A percentile compares a stretch with the other conserved stretches of the same genome.
These are phyloP conservation scores for Hydropsyche betteni DNA, from an alignment of 2,888 invertebrate species.

Conservation along the genomic window DNA sequence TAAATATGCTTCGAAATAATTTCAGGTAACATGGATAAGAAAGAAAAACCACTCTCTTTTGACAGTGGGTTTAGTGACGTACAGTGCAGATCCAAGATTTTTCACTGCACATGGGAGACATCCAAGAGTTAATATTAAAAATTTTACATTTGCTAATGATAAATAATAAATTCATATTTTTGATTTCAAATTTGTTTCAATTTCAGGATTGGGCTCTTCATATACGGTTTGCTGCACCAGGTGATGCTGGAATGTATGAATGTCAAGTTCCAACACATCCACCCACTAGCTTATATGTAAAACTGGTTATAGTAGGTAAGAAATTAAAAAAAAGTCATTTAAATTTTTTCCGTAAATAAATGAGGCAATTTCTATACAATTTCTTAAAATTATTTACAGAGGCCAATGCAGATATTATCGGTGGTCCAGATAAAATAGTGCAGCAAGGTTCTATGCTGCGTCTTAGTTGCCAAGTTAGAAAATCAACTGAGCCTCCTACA, in stretches of 20 bases:
- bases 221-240: slow-evolving; percentile 69
- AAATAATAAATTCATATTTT: background rate
- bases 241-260: slow-evolving; percentile 74
- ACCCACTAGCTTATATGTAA: slow-evolving; percentile 72
- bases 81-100: slow-evolving; percentile 73
- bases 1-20: slow-evolving; percentile 41
- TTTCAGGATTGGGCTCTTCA: slow-evolving; percentile 73
- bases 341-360: background rate
- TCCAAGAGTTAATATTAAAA: slow-evolving; percentile 62
- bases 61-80: slow-evolving; percentile 71
- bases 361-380: background rate
- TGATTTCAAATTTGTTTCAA: background rate
- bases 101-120: slow-evolving; percentile 70
- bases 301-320: slow-evolving; percentile 72
- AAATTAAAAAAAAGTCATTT: slow-evolving; percentile 48
- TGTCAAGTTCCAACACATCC: slow-evolving; percentile 75
- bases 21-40: slow-evolving; percentile 77
- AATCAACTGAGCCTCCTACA: slow-evolving; percentile 74
- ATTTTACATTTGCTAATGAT: background rate
- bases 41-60: slow-evolving; percentile 72
- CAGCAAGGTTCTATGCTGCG: slow-evolving; percentile 77
- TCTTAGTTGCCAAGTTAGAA: slow-evolving; percentile 74
- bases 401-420: slow-evolving; percentile 75
- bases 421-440: slow-evolving; percentile 75
- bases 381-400: slow-evolving; percentile 59